Conservation (phyloP, 35 echinoderm and acorn worm genomes). For the Diadema setosum region DNA sequence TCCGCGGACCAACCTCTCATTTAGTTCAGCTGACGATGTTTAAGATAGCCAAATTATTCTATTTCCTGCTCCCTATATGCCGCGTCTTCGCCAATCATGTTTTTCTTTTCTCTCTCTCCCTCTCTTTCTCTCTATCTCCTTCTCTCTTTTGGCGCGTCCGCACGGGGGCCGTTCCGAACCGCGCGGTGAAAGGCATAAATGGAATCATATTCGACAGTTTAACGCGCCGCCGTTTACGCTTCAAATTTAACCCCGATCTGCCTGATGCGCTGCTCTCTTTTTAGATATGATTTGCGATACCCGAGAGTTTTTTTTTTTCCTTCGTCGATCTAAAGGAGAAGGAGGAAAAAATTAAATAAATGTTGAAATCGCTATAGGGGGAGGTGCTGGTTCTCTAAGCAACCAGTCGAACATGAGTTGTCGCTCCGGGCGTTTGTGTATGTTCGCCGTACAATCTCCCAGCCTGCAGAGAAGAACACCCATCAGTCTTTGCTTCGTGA, state of each 20-base stretch:
- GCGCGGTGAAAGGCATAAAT: background rate
- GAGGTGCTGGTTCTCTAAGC: background rate
- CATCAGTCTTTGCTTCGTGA: too few species aligned
- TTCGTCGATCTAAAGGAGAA: background rate
- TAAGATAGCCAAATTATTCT: constrained; percentile 7
- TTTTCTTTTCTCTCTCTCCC: too few species aligned
- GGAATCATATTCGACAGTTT: background rate
- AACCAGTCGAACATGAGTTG: background rate
- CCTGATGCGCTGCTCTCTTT: too few species aligned
- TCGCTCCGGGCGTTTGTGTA: background rate
- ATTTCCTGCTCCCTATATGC: background rate
- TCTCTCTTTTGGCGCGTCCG: background rate
- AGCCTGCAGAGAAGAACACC: too few species aligned
- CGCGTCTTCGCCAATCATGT: background rate
- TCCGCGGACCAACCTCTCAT: background rate
- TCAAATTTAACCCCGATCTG: too few species aligned
- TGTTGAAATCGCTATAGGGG: too few species aligned
- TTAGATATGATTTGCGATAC: too few species aligned
- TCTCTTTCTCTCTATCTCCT: background rate
- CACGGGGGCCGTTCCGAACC: background rate
- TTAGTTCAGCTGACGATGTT: background rate
- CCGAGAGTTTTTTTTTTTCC: background rate
- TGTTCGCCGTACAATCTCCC: background rate
- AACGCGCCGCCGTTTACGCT: background rate
- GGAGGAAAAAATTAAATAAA: too few species aligned